Percentiles rank a stretch among this genome's conserved stretches.
These are phyloP conservation scores for Heliconius nattereri DNA, from an alignment of 1,140 invertebrate species.

Conservation along the genomic window DNA sequence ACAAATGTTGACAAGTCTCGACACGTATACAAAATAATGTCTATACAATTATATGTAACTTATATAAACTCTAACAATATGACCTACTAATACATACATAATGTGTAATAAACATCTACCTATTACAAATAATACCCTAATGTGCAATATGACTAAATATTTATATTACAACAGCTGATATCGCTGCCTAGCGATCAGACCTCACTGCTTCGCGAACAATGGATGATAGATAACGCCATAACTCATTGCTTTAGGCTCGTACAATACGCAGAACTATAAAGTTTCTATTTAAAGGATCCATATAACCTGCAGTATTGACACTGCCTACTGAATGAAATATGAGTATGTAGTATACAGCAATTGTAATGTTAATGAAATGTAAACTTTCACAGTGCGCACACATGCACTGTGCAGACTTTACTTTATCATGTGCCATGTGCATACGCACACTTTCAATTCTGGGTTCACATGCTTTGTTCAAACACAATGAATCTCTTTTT, in stretches of 20 bases:
- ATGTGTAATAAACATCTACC: too few species aligned
- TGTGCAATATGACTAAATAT: conserved; percentile 10
- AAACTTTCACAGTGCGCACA: conserved; percentile 22
- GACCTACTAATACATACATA: neutral
- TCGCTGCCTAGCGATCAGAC: neutral
- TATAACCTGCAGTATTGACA: conserved; percentile 24
- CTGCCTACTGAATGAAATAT: conserved; percentile 25
- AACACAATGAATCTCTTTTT: conserved; percentile 74
- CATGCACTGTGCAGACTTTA: conserved; percentile 28
- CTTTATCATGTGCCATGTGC: conserved; percentile 56
- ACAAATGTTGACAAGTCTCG: too few species aligned
- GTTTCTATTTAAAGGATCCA: conserved; percentile 17
- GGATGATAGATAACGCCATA: conserved; percentile 15
- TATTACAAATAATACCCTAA: neutral
- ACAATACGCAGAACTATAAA: conserved; percentile 16
- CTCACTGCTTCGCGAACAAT: conserved; percentile 7
- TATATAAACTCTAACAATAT: too few species aligned
- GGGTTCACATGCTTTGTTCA: conserved; percentile 74
- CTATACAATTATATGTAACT: too few species aligned
- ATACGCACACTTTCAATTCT: conserved; percentile 72
- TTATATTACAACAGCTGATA: conserved; percentile 7
- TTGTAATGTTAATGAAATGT: conserved; percentile 26
- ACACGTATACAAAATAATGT: too few species aligned
- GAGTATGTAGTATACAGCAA: neutral
- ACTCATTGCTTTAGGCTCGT: neutral